phyloP scores from a whole-genome alignment of 2,888 invertebrate species.

The Microdon myrmicae region DNA sequence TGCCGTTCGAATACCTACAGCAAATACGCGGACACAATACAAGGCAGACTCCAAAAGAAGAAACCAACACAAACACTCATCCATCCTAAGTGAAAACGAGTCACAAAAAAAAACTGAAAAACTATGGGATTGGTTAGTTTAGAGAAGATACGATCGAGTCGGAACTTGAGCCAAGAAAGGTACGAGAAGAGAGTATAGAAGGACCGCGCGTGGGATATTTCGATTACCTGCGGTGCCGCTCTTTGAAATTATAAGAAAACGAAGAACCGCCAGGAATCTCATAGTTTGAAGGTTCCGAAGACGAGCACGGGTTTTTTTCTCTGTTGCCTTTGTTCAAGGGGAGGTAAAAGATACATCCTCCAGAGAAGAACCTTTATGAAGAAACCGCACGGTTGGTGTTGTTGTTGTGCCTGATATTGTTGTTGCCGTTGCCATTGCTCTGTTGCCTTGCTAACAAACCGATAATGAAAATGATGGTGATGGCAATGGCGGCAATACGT shows the following conservation, averaged over 20 bases:
- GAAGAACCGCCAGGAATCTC: conserved; percentile 26
- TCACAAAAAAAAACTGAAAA: no score
- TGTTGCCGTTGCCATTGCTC: conserved; percentile 16
- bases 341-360: conserved; percentile 2
- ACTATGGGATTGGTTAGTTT: no score
- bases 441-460: conserved; percentile 2
- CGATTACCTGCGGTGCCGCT: conserved; percentile 51
- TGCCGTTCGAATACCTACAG: no score
- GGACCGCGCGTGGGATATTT: conserved; percentile 35
- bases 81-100: neutral
- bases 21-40: conserved; percentile 6
- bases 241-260: conserved; percentile 45
- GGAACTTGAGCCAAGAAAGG: conserved; percentile 23
- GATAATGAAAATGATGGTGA: conserved; percentile 9
- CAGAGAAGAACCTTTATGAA: conserved; percentile 17
- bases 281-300: conserved; percentile 26
- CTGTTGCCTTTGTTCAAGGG: no score
- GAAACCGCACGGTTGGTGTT: conserved; percentile 37
- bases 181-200: conserved; percentile 16
- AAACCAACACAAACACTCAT: neutral
- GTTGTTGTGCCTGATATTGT: conserved; percentile 30
- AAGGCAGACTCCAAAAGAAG: conserved; percentile 38
- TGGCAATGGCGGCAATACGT: conserved; percentile 1
- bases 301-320: conserved; percentile 20
- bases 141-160: conserved; percentile 17